Base-by-base conservation (phyloP, 2,888 invertebrate genomes). In the Pammene fasciana region DNA sequence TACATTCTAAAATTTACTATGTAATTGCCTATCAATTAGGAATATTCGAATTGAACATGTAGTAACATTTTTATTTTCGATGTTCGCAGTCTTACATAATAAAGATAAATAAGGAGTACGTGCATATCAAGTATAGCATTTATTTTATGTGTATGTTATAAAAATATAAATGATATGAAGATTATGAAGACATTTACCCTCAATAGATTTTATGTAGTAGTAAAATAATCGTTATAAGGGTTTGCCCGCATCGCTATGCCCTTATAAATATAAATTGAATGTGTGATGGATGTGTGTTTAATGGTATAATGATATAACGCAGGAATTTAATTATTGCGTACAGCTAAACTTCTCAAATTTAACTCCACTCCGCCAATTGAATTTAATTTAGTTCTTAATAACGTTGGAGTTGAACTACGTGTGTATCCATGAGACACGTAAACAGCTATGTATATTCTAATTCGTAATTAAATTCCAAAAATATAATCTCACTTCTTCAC, bases 181-280 rank as follows among this genome's bases (percentile, higher is more conserved):
- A 10, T n/a, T 54, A 54, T 54, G 16, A 54, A 54, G 54, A 10
- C 9, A 34, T 54, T 34, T 13, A 36, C 10, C n/a, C 7, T 8
- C 16, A 43, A 56, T 56, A 41, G 10, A 16, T 45, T 45, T 59
- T 13, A 18, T 45, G 48, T 9, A 3, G 48, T 50, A 18, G 50
- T 62, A 50, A 43, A 54, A 26, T 26, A 14, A 55, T 14, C 43
- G 43, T 18, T 41, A 45, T 34, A 56, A 65, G 70, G 70, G 70
- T 65, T 59, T 26, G 48, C 70, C 70, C 70, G 70, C 65, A 70
- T 67, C 61, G 52, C 50, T 13, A 16, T 26, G 54, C 70, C 60
- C 65, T 70, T 57, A 65, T 65, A 55, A 70, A 65, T 65, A 65
- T 43, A 65, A 65, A 68, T 18, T 65, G 65, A 70, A 46, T 70